These are phyloP conservation scores for Vidua macroura DNA, from an alignment of 2,113 vertebrate species.

Conservation along the genomic window DNA sequence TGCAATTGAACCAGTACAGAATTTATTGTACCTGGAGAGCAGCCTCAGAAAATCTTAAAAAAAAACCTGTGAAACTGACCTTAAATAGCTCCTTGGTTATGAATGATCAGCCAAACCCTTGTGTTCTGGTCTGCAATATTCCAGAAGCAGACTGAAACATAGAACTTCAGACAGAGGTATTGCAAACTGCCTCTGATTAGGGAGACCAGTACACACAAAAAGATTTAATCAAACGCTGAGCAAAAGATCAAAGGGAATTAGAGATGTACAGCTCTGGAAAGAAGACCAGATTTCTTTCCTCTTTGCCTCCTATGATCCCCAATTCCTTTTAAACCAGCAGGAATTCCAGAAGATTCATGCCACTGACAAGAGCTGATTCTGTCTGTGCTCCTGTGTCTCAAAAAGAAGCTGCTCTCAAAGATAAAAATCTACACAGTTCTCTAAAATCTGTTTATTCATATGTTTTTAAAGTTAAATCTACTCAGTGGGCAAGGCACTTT, in stretches of 20 bases:
- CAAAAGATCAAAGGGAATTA: conserved; percentile 48
- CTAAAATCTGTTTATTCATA: background rate
- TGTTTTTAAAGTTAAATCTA: background rate
- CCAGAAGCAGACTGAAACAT: background rate
- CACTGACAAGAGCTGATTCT: background rate
- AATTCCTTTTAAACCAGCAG: conserved; percentile 40
- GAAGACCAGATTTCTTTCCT: background rate
- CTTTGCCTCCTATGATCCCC: conserved; percentile 6
- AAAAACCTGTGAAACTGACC: background rate
- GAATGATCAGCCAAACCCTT: background rate
- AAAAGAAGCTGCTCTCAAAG: background rate
- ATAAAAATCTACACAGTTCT: background rate
- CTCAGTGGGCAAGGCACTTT: background rate
- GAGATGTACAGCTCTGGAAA: background rate
- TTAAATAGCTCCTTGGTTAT: conserved; percentile 12
- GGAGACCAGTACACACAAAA: background rate
- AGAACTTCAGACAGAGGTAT: background rate
- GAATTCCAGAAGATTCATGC: background rate
- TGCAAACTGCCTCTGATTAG: conserved; percentile 2
- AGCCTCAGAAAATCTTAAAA: background rate
- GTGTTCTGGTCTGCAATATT: conserved; percentile 3
- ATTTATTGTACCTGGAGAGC: background rate
- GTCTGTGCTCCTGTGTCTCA: background rate
- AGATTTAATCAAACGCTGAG: conserved; percentile 34
- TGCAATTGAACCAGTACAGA: background rate